Conservation (phyloP, 2,113 vertebrate genomes). For the Epinephelus fuscoguttatus region DNA sequence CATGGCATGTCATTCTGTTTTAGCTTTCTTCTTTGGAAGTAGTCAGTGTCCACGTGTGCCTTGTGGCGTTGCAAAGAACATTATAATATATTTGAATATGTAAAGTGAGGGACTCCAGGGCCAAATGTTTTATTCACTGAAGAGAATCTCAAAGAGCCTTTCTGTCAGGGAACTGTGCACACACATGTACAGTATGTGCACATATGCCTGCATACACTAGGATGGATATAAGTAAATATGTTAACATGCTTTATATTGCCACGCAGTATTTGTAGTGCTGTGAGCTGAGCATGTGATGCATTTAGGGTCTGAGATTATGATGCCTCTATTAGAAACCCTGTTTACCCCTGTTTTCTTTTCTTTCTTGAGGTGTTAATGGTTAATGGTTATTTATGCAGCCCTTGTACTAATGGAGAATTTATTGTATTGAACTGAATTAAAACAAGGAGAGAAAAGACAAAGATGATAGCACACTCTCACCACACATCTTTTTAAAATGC, state of each 20-base stretch:
- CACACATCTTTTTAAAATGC: background rate
- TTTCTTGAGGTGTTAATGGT: background rate
- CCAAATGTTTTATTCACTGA: constrained; percentile 8
- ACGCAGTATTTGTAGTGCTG: background rate
- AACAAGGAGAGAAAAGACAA: background rate
- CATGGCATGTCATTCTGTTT: background rate
- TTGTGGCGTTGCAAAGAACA: background rate
- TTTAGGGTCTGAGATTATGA: background rate
- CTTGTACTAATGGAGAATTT: too few species aligned
- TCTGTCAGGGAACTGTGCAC: background rate
- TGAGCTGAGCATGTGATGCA: background rate
- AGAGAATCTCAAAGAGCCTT: constrained; percentile 17
- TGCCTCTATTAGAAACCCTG: background rate
- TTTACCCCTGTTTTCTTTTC: background rate
- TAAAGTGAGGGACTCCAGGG: constrained; percentile 39
- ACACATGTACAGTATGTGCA: too few species aligned
- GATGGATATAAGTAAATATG: background rate
- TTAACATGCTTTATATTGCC: background rate
- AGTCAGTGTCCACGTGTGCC: constrained; percentile 13
- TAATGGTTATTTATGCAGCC: background rate
- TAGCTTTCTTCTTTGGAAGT: background rate
- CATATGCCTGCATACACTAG: too few species aligned
- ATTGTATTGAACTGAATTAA: too few species aligned
- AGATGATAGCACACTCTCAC: background rate
- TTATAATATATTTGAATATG: constrained; percentile 4